phyloP scores from a whole-genome alignment of 2,888 invertebrate genomes.

The Tachina fera region DNA sequence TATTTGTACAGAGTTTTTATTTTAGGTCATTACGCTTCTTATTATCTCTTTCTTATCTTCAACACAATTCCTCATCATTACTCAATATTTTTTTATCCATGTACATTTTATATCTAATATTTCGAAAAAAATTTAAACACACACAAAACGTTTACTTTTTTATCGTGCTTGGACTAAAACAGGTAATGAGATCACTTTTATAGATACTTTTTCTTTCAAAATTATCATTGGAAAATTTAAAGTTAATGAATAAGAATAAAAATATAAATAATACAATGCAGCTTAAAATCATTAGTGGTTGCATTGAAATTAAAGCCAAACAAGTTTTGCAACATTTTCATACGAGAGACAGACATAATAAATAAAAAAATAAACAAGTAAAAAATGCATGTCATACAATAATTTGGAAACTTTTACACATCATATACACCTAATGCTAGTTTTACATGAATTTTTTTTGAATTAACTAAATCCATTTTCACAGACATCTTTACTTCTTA shows the following conservation, averaged over 20 bases:
- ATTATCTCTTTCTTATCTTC: slow-evolving; percentile 63
- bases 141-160: background rate
- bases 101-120: background rate
- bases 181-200: slow-evolving; percentile 59
- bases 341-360: background rate
- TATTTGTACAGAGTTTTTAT: slow-evolving; percentile 14
- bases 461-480: too few species aligned
- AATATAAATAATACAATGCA: slow-evolving; percentile 9
- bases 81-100: slow-evolving; percentile 1
- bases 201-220: slow-evolving; percentile 45
- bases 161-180: slow-evolving; percentile 22
- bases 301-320: slow-evolving; percentile 40
- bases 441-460: too few species aligned
- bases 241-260: slow-evolving; percentile 28
- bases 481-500: too few species aligned
- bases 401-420: slow-evolving; percentile 15
- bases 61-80: slow-evolving; percentile 28
- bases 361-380: background rate
- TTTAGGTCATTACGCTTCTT: slow-evolving; percentile 5
- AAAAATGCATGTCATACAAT: background rate
- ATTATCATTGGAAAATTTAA: slow-evolving; percentile 38
- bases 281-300: slow-evolving; percentile 14
- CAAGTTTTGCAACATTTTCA: slow-evolving; percentile 62
- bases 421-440: too few species aligned
- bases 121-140: slow-evolving; percentile 39